Base-by-base conservation (phyloP, 2,888 invertebrate species). In the Adelphocoris suturalis region DNA sequence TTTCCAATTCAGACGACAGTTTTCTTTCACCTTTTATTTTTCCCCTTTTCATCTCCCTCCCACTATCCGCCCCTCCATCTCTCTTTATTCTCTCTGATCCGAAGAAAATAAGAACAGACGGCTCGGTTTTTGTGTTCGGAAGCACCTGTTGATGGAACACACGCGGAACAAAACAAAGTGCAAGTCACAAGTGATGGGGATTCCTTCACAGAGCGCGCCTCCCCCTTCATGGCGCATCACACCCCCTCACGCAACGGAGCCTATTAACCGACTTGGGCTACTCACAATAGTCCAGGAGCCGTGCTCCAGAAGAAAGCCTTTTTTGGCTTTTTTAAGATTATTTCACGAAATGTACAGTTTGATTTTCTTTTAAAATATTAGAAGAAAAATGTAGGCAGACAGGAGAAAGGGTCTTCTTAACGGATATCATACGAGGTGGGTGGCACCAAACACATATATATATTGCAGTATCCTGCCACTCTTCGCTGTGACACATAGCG, bases 61-160 rank as follows among this genome's bases (percentile, higher is more conserved):
- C 47, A 5, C n/a, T 3, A 7, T 47, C 46, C 47, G 2, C 37
- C 11, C 13, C 13, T 16, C 7, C 47, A 80, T 23, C n/a, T 48
- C 52, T 82, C 82, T 52, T 82, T 52, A 27, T 48, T 82, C 48
- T 82, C 27, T 52, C 82, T 82, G 27, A 82, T 82, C 82, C 82
- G 82, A 82, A 82, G 80, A 80, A 80, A 80, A 82, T 48, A 82
- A 9, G 52, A 82, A 27, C 47, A 52, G 48, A 14, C 48, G 52
- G 75, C 46, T 37, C 27, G 16, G 37, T 47, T 86, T 86, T 86
- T 86, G 86, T 86, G 75, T 75, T 86, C 37, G 13, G 47, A 61
- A 88, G 88, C 88, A 88, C 88, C 88, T 88, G 88, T 88, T 78
- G 88, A 88, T 88, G 52, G 86, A 86, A 86, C 86, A 86, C 86